Evolutionary conservation across 2,888 invertebrate genomes (phyloP), one percentile per base, ranked within the genome.

Genomic region (Drosophila imparisetae): DNA sequence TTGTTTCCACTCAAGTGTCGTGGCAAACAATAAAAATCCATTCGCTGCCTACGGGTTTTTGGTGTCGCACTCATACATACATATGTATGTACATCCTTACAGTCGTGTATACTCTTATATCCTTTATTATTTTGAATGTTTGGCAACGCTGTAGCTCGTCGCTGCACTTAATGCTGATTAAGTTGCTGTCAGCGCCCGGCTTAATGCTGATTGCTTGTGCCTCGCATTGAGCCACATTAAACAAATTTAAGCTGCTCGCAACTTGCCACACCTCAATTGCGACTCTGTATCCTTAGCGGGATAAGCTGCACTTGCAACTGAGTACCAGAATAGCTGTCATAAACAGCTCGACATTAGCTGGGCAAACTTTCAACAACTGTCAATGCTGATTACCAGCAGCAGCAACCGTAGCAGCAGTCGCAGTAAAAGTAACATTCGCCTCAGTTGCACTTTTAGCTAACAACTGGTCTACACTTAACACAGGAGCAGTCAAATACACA

Each of bases 11-110:
- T 62, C 52, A 66, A 66, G 63, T 62, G 49, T 57, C 74, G 74
- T 76, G 67, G 69, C 55, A 62, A 83, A 84, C 85, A 86, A 85
- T 85, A 85, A 86, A 85, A 85, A 86, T 80, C 76, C 86, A 80
- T 82, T 77, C 69, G 27, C 36, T 27, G 78, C 74, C 78, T 78
- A 70, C 76, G 52, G 55, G 52, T 30, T 59, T 36, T 29, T 8
- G 42, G 4, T 58, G 36, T 60, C 54, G 64, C 65, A 61, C 58
- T 58, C 49, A 58, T 40, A 32, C 55, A 27, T 53, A n/a, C 48
- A 34, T 30, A 7, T 50, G 11, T 30, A 7, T 50, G 11, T 50
- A 30, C 24, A 36, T 21, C 32, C 53, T 29, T 49, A 50, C 34
- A 48, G 29, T 30, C 18, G 11, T 18, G 18, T 18, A 15, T 24